A percentile compares a stretch with the other conserved stretches of the same genome.
Conservation (phyloP, 2,797 vertebrate genomes). For the Etheostoma perlongum region DNA sequence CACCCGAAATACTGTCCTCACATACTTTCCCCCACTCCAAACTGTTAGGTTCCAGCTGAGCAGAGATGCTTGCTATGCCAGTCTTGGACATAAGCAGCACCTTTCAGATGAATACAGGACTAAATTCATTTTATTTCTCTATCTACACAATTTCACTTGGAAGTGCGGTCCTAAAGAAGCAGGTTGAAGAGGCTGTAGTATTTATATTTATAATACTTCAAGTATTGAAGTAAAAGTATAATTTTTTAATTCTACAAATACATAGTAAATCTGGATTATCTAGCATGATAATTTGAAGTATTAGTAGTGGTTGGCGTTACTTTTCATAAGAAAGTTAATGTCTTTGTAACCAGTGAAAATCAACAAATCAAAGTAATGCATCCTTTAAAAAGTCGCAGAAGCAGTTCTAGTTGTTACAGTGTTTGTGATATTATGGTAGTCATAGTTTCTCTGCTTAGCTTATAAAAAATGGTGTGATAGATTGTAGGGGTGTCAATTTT, state of each 20-base stretch:
- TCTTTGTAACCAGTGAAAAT: not conserved
- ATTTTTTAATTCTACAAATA: not conserved
- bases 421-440: not conserved
- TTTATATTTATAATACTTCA: not conserved
- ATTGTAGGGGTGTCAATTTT: too few relatives aligned
- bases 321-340: conserved; percentile 1
- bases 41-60: not conserved
- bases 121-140: not conserved
- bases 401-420: not conserved
- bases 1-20: not conserved
- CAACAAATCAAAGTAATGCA: not conserved
- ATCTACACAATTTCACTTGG: not conserved
- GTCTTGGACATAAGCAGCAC: not conserved
- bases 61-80: not conserved
- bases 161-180: not conserved
- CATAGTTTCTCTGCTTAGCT: not conserved
- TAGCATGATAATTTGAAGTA: not conserved
- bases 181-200: not conserved
- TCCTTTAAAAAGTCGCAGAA: not conserved
- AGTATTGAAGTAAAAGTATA: not conserved
- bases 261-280: not conserved
- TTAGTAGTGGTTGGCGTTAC: not conserved
- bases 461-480: not conserved
- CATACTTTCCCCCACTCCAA: not conserved
- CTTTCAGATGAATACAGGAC: not conserved